phyloP scores from a whole-genome alignment of 2,113 vertebrate genomes.

The Macrotus californicus region DNA sequence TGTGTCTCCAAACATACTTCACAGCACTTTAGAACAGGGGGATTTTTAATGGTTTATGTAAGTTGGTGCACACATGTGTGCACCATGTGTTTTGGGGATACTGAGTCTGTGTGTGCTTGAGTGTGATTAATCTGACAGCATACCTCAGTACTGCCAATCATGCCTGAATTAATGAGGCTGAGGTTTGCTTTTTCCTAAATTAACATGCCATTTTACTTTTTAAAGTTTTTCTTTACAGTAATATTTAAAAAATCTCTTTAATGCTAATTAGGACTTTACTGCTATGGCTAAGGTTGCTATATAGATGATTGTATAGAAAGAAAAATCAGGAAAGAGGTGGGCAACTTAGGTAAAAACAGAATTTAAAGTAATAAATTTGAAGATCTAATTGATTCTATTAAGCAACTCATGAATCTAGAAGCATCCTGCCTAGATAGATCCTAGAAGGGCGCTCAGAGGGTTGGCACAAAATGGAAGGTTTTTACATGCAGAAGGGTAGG shows the following conservation, averaged over 20 bases:
- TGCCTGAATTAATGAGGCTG: not conserved
- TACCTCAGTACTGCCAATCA: not conserved
- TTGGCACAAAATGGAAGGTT: no score
- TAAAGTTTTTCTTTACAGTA: no score
- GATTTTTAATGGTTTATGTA: no score
- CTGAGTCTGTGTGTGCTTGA: no score
- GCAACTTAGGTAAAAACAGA: no score
- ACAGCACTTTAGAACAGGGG: no score
- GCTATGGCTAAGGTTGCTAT: not conserved
- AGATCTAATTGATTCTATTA: no score
- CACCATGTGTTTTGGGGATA: not conserved
- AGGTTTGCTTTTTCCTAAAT: not conserved
- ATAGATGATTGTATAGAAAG: not conserved
- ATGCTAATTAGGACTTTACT: not conserved
- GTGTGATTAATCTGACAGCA: not conserved
- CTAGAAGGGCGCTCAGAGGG: no score
- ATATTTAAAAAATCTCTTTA: not conserved
- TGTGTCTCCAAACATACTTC: not conserved
- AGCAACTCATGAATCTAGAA: no score
- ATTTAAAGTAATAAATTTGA: no score
- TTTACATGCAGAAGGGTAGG: no score
- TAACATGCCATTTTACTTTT: not conserved
- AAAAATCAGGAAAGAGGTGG: not conserved
- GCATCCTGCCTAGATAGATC: no score
- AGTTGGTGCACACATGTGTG: not conserved